Percentiles rank a stretch among this genome's conserved stretches.
Conservation (phyloP, 2,113 vertebrate genomes). For the Lagenorhynchus albirostris region DNA sequence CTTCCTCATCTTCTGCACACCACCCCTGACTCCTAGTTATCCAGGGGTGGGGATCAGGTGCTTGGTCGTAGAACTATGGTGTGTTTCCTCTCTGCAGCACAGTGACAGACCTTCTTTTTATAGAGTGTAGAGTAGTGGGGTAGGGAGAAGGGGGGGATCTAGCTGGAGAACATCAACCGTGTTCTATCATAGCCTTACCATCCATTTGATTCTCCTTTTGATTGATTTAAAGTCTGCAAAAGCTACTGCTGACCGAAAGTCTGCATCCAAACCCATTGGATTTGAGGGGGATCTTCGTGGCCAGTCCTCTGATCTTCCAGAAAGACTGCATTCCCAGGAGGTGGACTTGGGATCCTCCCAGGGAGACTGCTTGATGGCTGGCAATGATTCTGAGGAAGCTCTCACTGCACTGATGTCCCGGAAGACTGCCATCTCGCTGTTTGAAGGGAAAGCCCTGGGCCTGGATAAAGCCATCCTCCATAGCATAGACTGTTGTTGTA, state of each 20-base stretch:
- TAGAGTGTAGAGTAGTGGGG: no score
- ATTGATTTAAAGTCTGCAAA: slow-evolving; percentile 90
- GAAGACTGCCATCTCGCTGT: slow-evolving; percentile 94
- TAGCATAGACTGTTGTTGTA: slow-evolving; percentile 98
- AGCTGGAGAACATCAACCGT: neutral
- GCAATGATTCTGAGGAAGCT: slow-evolving; percentile 91
- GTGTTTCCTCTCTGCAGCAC: neutral
- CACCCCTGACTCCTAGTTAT: neutral
- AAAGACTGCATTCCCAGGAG: slow-evolving; percentile 87
- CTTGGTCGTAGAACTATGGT: neutral
- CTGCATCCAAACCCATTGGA: slow-evolving; percentile 86
- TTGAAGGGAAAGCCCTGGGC: slow-evolving; percentile 97
- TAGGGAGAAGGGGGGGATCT: neutral
- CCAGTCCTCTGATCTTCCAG: slow-evolving; percentile 86
- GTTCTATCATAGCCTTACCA: neutral
- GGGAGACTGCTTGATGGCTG: slow-evolving; percentile 87
- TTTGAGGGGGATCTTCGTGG: slow-evolving; percentile 91
- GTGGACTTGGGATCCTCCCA: slow-evolving; percentile 89
- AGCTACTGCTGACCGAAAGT: slow-evolving; percentile 91
- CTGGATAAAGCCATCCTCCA: slow-evolving; percentile 98
- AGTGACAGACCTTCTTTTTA: neutral
- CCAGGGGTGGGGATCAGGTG: neutral
- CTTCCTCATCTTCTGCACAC: neutral
- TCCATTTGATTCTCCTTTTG: neutral
- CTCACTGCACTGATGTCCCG: slow-evolving; percentile 90